Conservation (phyloP, 2,888 invertebrate genomes). For the Lepidochrysops patricia region DNA sequence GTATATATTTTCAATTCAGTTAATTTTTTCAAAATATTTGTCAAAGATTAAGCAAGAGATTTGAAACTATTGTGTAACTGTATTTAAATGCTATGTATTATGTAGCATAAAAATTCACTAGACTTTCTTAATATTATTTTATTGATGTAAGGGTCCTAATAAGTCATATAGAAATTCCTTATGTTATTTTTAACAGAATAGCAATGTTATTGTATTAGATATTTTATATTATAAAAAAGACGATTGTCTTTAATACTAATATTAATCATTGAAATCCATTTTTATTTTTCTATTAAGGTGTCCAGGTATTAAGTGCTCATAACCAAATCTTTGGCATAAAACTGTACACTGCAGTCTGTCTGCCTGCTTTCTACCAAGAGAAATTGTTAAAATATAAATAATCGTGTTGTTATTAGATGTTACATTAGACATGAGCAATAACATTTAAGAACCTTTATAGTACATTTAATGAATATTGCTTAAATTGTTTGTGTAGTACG, state of each 20-base stretch:
- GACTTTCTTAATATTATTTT: neutral
- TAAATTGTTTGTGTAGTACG: constrained; percentile 13
- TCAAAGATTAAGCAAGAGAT: neutral
- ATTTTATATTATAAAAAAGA: constrained; percentile 8
- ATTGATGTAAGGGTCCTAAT: neutral
- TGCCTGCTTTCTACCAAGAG: neutral
- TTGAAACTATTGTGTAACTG: neutral
- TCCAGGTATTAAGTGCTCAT: constrained; percentile 10
- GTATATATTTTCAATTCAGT: neutral
- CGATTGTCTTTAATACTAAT: neutral
- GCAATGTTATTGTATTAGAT: constrained; percentile 10
- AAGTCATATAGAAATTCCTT: constrained; percentile 7
- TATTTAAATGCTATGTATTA: neutral
- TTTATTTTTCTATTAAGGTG: neutral
- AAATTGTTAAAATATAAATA: constrained; percentile 3
- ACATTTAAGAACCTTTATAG: neutral
- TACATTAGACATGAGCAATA: constrained; percentile 8
- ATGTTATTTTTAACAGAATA: constrained; percentile 7
- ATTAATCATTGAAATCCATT: constrained; percentile 1
- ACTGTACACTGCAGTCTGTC: neutral
- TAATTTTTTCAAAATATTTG: neutral
- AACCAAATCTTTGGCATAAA: neutral
- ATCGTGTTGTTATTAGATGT: constrained; percentile 10
- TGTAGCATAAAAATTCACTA: neutral
- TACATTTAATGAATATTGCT: neutral